Evolutionary conservation across 2,113 vertebrate genomes (phyloP).

Genomic region (Columbina picui): DNA sequence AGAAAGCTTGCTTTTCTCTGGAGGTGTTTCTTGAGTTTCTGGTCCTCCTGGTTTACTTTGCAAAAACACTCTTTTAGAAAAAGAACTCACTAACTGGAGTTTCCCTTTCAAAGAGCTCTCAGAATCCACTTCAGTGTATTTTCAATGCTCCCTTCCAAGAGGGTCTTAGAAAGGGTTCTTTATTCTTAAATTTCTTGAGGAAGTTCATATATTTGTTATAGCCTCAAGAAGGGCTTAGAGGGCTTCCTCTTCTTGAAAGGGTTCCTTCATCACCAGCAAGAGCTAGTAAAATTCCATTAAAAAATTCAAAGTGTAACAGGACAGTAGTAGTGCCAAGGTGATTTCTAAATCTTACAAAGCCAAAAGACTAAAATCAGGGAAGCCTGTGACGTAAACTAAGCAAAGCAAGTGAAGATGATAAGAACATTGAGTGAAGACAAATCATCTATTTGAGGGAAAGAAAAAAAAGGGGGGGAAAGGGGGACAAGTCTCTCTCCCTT

Average conservation of each 20-base stretch:
- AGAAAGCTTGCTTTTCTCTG: neutral
- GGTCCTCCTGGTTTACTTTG: neutral
- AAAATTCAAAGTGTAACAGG: neutral
- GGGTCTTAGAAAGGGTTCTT: constrained; percentile 3
- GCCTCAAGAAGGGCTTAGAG: neutral
- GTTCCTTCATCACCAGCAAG: neutral
- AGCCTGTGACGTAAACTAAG: neutral
- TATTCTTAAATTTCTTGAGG: constrained; percentile 30
- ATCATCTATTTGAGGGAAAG: fast-evolving
- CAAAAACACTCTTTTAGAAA: neutral
- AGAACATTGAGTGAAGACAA: neutral
- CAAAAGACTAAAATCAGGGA: neutral
- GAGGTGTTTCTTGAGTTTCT: neutral
- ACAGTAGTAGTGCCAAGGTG: neutral
- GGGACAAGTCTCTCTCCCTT: neutral
- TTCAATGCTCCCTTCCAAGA: neutral
- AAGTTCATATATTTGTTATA: neutral
- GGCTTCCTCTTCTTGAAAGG: neutral
- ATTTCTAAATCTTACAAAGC: neutral
- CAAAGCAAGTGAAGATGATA: neutral
- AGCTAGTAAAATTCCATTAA: neutral
- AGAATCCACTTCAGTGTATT: neutral
- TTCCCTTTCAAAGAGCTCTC: neutral
- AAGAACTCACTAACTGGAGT: neutral
- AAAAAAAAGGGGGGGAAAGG: fast-evolving